Evolutionary conservation across 2,888 invertebrate genomes (phyloP).

Genomic region (Lochmaea capreae): DNA sequence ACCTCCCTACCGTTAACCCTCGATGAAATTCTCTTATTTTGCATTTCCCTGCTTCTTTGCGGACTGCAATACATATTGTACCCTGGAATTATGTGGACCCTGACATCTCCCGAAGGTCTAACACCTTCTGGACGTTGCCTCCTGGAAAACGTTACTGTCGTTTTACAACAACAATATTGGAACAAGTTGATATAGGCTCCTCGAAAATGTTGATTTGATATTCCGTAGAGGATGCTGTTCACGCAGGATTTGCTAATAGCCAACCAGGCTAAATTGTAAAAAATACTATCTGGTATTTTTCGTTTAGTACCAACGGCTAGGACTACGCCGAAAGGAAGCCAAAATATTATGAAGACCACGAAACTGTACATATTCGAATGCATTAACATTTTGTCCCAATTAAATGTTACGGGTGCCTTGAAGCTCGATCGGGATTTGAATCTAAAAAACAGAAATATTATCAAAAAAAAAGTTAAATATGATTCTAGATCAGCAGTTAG

Average conservation of each 20-base stretch:
- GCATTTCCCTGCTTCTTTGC: conserved; percentile 65
- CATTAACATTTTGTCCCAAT: conserved; percentile 73
- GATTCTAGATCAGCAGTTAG: no score
- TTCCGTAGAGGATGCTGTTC: conserved; percentile 75
- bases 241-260: conserved; percentile 77
- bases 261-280: conserved; percentile 77
- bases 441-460: conserved; percentile 44
- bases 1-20: conserved; percentile 68
- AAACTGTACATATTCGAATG: conserved; percentile 76
- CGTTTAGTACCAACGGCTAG: conserved; percentile 70
- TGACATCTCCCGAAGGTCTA: conserved; percentile 71
- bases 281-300: conserved; percentile 67
- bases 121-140: conserved; percentile 68
- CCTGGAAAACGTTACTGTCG: conserved; percentile 75
- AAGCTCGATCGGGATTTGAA: conserved; percentile 70
- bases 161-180: conserved; percentile 85
- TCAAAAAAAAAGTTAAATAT: no score
- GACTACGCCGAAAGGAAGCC: conserved; percentile 77
- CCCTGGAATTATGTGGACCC: conserved; percentile 80
- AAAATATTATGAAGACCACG: conserved; percentile 72
- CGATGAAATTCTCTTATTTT: conserved; percentile 60
- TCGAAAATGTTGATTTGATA: conserved; percentile 76
- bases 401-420: conserved; percentile 73
- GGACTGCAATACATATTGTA: conserved; percentile 77
- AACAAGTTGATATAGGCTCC: conserved; percentile 79